A percentile compares a stretch with the other conserved stretches of the same genome.
Evolutionary conservation across 2,113 vertebrate species (phyloP).

Genomic region (Megaptera novaeangliae): DNA sequence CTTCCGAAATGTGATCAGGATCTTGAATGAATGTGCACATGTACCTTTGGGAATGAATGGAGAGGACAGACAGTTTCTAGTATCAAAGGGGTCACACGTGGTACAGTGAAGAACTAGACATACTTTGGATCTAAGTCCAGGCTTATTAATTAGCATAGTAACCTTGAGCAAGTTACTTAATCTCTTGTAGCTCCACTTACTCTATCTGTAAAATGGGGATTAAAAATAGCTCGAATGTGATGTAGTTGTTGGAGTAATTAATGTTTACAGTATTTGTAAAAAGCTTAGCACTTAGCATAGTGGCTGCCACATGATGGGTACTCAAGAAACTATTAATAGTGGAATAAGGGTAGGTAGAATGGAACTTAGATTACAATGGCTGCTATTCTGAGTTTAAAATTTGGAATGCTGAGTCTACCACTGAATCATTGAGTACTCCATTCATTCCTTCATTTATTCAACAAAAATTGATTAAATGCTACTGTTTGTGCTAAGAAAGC

Average conservation of each 20-base stretch:
- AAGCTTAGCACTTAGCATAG: neutral
- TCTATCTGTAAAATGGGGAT: neutral
- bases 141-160: neutral
- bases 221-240: neutral
- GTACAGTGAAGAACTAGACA: neutral
- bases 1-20: neutral
- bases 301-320: neutral
- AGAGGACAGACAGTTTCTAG: neutral
- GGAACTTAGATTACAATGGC: neutral
- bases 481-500: neutral
- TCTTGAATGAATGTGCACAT: neutral
- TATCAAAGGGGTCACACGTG: neutral
- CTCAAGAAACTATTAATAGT: neutral
- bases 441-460: neutral
- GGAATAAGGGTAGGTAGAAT: neutral
- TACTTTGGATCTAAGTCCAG: neutral
- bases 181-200: neutral
- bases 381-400: neutral
- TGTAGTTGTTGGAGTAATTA: neutral
- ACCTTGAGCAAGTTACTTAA: neutral
- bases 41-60: neutral
- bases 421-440: neutral
- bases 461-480: neutral
- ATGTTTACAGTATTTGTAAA: neutral
- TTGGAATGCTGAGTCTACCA: neutral